Conservation (phyloP, 1,140 invertebrate genomes). For the Drosophila tropicalis region DNA sequence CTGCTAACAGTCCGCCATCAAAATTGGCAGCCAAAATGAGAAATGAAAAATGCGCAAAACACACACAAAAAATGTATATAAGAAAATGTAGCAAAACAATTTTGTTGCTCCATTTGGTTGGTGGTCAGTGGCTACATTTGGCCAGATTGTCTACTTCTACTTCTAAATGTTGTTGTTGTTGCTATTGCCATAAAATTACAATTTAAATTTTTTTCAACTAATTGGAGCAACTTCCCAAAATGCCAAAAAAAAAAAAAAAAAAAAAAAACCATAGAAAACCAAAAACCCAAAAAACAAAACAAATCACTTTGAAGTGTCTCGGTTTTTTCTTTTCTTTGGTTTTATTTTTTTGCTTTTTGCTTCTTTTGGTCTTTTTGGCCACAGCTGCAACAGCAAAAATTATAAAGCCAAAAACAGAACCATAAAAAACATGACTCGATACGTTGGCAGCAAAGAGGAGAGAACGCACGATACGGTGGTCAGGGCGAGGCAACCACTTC, state of each 20-base stretch:
- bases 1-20: background rate
- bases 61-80: background rate
- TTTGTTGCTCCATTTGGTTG: constrained; percentile 15
- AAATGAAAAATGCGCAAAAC: constrained; percentile 6
- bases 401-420: constrained; percentile 25
- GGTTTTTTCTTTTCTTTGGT: constrained; percentile 3
- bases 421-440: constrained; percentile 46
- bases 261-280: constrained; percentile 14
- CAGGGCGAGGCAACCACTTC: constrained; percentile 29
- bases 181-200: constrained; percentile 46
- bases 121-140: constrained; percentile 40
- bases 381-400: constrained; percentile 39
- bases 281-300: constrained; percentile 23
- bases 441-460: background rate
- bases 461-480: constrained; percentile 2
- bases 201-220: constrained; percentile 55
- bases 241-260: background rate
- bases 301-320: constrained; percentile 50
- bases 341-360: constrained; percentile 1
- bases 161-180: constrained; percentile 1
- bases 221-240: constrained; percentile 47
- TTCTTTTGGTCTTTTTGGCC: constrained; percentile 23
- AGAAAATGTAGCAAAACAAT: constrained; percentile 2
- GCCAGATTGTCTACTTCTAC: constrained; percentile 3
- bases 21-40: constrained; percentile 10